phyloP scores from a whole-genome alignment of 2,888 invertebrate genomes.

The Tetanocera ferruginea region DNA sequence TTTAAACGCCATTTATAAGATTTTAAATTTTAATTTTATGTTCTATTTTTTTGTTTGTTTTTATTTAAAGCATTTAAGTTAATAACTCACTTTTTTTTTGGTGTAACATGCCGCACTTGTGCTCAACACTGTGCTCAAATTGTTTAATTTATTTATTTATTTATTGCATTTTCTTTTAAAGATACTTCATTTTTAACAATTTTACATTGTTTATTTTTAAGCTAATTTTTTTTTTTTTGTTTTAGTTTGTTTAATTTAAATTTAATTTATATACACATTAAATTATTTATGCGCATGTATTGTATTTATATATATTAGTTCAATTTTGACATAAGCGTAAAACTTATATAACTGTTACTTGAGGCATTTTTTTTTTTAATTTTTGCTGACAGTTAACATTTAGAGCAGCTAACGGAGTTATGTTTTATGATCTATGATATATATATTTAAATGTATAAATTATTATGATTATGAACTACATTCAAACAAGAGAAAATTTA shows the following conservation, averaged over 20 bases:
- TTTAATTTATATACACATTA: background rate
- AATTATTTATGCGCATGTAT: background rate
- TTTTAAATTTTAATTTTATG: background rate
- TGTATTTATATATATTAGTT: background rate
- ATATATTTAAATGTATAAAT: too few species aligned
- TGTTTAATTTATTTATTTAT: constrained; percentile 10
- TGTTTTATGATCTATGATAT: background rate
- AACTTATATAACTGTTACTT: too few species aligned
- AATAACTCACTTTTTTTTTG: too few species aligned
- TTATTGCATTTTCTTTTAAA: background rate
- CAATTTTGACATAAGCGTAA: too few species aligned
- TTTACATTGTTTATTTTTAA: constrained; percentile 18
- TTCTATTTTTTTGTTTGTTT: background rate
- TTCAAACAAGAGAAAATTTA: background rate
- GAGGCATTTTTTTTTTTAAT: too few species aligned
- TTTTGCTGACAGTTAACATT: background rate
- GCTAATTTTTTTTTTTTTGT: constrained; percentile 2
- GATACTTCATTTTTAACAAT: background rate
- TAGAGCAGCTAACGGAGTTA: background rate
- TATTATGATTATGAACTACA: background rate
- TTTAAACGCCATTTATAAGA: background rate
- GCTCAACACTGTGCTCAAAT: background rate
- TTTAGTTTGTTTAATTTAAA: background rate
- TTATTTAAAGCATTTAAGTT: background rate
- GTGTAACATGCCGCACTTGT: background rate